Evolutionary conservation across 2,888 invertebrate species (phyloP), one percentile per base, ranked within the genome.

Genomic region (Crematogaster levior): DNA sequence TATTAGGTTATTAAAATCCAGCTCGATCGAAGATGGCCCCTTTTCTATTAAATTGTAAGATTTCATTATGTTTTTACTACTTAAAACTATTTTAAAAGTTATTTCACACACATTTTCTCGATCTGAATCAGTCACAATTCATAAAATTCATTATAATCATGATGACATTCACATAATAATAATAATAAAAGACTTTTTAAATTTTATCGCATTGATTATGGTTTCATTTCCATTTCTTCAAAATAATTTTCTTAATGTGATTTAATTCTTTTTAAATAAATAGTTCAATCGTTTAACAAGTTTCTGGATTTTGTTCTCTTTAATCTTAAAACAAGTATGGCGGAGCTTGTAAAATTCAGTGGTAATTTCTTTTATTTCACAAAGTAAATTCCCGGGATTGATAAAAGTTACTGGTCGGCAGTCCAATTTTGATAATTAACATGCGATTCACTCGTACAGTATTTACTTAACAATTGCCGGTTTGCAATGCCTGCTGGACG

Each of bases 351-450:
- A 68, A 79, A 79, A 79, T 68, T 79, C 77, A 58, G 34, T 79
- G 77, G 77, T 68, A 79, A 79, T 79, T 68, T 24, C 56, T 68
- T 66, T 79, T 79, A 79, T 68, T 56, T 68, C 12, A n/a, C 46
- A 68, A 68, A 79, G 77, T 66, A 77, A 77, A 56, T 66, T 66
- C 34, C 12, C 24, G 34, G 43, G 27, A 79, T 79, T 79, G 77
- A 79, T 56, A 79, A 56, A 68, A 56, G 68, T 56, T 51, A 40
- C 48, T 65, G 63, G 53, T 9, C 51, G 21, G 40, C 18, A 65
- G 56, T 34, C 24, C 77, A 79, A 68, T 79, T 79, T 79, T 79
- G 68, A 79, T 68, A 79, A 79, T 79, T 79, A 79, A 79, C 66
- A 68, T 79, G 77, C 56, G 43, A 68, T 58, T 58, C 68, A 46